Evolutionary conservation across 2,113 vertebrate genomes (phyloP).

Genomic region (Macroglossus sobrinus): DNA sequence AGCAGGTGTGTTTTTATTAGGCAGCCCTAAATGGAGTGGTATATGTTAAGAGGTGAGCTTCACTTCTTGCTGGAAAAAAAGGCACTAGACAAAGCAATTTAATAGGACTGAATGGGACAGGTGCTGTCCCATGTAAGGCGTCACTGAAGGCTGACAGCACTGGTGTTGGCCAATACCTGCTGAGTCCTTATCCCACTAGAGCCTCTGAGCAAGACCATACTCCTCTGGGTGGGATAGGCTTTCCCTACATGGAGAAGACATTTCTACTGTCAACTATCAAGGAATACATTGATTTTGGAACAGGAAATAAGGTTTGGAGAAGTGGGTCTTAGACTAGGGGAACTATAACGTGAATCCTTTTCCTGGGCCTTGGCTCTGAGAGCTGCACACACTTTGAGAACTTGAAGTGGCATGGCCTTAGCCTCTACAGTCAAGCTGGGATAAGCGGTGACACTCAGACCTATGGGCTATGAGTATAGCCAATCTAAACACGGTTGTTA

Average conservation of each 20-base stretch:
- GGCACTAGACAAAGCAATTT: background rate
- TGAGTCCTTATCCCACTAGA: background rate
- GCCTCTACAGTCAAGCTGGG: background rate
- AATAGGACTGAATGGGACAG: background rate
- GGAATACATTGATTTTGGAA: background rate
- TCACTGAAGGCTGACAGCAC: background rate
- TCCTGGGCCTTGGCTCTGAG: background rate
- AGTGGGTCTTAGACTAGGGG: background rate
- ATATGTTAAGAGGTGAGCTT: background rate
- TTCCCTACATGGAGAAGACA: background rate
- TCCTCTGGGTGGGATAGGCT: background rate
- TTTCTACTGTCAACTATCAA: background rate
- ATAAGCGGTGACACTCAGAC: background rate
- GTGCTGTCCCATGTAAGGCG: accelerated
- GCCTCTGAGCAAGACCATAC: background rate
- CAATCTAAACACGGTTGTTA: background rate
- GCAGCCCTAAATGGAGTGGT: background rate
- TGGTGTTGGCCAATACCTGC: background rate
- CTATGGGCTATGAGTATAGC: background rate
- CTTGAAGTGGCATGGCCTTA: background rate
- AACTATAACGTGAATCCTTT: background rate
- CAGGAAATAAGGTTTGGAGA: background rate
- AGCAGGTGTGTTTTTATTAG: background rate
- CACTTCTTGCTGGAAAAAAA: background rate
- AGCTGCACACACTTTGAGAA: background rate